These are phyloP conservation scores for Teleopsis dalmanni DNA, from an alignment of 1,140 invertebrate species.

Conservation along the genomic window DNA sequence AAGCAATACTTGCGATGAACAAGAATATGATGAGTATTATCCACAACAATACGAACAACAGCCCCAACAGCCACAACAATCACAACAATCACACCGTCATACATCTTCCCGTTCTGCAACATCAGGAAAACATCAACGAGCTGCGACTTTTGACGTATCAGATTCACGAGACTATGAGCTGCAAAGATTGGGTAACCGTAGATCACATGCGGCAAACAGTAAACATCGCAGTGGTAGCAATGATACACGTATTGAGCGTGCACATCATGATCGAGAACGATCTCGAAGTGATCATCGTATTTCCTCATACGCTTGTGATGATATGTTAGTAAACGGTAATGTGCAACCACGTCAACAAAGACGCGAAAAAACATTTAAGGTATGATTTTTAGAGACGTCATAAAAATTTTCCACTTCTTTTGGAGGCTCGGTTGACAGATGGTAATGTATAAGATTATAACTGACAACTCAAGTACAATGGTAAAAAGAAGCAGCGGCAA, in stretches of 20 bases:
- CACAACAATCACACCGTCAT: slow-evolving; percentile 4
- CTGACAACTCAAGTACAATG: no score
- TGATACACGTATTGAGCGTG: slow-evolving; percentile 17
- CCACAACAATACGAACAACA: slow-evolving; percentile 27
- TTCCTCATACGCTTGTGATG: slow-evolving; percentile 34
- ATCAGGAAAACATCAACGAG: slow-evolving; percentile 22
- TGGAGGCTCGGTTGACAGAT: no score
- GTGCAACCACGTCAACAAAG: slow-evolving; percentile 31
- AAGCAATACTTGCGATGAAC: slow-evolving; percentile 27
- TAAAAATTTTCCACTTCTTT: slow-evolving; percentile 40
- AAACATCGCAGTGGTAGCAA: slow-evolving; percentile 2
- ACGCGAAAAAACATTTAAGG: slow-evolving; percentile 43
- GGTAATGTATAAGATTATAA: no score
- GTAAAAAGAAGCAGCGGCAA: no score
- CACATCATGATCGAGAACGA: slow-evolving; percentile 33
- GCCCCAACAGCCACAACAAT: slow-evolving; percentile 2
- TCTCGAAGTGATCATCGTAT: slow-evolving; percentile 40
- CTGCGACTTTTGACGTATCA: slow-evolving; percentile 36
- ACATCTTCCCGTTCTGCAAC: slow-evolving; percentile 9
- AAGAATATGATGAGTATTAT: slow-evolving; percentile 39
- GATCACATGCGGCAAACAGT: slow-evolving; percentile 26
- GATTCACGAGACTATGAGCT: slow-evolving; percentile 38
- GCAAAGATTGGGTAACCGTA: slow-evolving; percentile 33
- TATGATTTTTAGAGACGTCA: slow-evolving; percentile 47
- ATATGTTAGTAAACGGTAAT: slow-evolving; percentile 10